A percentile compares a stretch with the other conserved stretches of the same genome.
phyloP scores from a whole-genome alignment of 1,140 invertebrate species.

The Pseudomyrmex flavicornis region DNA sequence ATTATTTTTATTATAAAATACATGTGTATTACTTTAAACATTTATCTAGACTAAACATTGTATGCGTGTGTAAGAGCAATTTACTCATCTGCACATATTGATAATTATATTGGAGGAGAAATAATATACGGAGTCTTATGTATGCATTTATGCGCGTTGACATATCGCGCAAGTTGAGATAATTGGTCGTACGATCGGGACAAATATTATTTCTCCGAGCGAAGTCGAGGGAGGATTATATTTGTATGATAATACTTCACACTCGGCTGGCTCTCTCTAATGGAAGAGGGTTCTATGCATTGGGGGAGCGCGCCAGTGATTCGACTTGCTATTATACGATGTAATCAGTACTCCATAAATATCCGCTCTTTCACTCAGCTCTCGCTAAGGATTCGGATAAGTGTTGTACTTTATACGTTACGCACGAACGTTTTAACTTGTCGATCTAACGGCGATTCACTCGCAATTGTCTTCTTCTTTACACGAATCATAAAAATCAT shows the following conservation, averaged over 20 bases:
- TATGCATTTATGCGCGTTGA: conserved; percentile 50
- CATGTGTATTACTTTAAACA: neutral
- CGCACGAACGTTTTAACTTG: conserved; percentile 28
- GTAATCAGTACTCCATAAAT: conserved; percentile 74
- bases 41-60: conserved; percentile 2
- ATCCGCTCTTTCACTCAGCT: conserved; percentile 63
- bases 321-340: conserved; percentile 71
- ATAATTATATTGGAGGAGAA: conserved; percentile 1
- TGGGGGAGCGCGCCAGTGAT: conserved; percentile 60
- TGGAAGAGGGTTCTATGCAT: conserved; percentile 49
- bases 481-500: neutral
- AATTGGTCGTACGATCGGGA: conserved; percentile 72
- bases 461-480: neutral
- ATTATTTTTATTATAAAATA: conserved; percentile 5
- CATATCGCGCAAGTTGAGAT: conserved; percentile 72
- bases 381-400: conserved; percentile 38
- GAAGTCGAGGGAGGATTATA: conserved; percentile 68
- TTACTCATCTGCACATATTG: conserved; percentile 22
- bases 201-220: conserved; percentile 72
- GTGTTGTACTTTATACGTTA: conserved; percentile 47
- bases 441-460: conserved; percentile 8
- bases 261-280: conserved; percentile 61
- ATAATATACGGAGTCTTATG: conserved; percentile 3
- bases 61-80: neutral
- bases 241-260: conserved; percentile 75